Base-by-base conservation (phyloP, 2,888 invertebrate species). In the Acleris holmiana region DNA sequence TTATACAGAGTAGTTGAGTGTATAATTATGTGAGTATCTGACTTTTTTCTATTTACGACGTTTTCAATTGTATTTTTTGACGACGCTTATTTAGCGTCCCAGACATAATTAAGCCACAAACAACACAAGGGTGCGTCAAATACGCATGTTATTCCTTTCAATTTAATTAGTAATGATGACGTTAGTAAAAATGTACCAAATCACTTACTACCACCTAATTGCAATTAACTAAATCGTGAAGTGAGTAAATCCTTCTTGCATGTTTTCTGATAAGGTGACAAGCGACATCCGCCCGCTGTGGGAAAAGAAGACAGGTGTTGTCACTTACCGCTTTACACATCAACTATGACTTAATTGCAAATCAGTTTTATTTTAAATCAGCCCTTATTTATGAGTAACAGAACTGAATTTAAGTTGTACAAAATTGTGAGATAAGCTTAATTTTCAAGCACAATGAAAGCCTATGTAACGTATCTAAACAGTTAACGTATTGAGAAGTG, bases 281-380 rank as follows among this genome's bases (percentile, higher is more conserved):
- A 77, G 79, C 79, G 74, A 84, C 88, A 89, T 90, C 91, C 91
- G 90, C 76, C 82, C 69, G 64, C 77, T 86, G 90, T 90, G 90
- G 90, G 91, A 91, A 91, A 91, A 89, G 83, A 72, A 72, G 85
- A 85, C 91, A 91, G 91, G 91, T 91, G 91, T 76, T 85, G 80
- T 84, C 86, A 85, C 80, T 84, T 88, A 86, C 85, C 86, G 77
- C 76, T 73, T 75, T 72, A 75, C 78, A 74, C 72, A 71, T 71
- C 73, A 73, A 73, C 71, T 74, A 79, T 73, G 73, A 74, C 76
- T 77, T 83, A 83, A 82, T 78, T 80, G 67, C n/a, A 29, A 8
- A 18, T 18, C 2, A 0, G 29, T 41, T 2, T 10, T 54, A 71
- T 18, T 18, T 15, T 0, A 74, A 71, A 73, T 49, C 61, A 18